phyloP scores from a whole-genome alignment of 2,888 invertebrate species.

The Geophilus truncorum region DNA sequence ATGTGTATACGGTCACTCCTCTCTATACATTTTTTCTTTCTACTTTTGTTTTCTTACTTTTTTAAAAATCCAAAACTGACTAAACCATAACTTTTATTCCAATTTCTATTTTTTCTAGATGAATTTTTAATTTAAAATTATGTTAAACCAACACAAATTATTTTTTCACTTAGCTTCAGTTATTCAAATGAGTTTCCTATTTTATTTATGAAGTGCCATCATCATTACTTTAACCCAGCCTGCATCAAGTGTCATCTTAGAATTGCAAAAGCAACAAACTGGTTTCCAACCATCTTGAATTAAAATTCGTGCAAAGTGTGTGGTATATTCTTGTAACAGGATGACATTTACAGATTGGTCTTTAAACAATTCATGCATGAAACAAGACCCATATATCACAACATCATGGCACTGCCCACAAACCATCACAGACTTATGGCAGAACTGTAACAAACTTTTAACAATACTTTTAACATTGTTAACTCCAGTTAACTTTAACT shows the following conservation, averaged over 20 bases:
- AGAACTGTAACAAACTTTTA: too few species aligned
- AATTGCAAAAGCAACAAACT: constrained; percentile 3
- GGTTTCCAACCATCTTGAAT: not conserved
- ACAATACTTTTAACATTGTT: too few species aligned
- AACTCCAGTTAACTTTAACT: too few species aligned
- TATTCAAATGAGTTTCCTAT: not conserved
- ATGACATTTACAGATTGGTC: not conserved
- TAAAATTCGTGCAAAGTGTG: not conserved
- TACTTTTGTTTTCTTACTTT: not conserved
- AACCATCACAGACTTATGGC: too few species aligned
- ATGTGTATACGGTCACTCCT: not conserved
- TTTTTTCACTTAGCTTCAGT: not conserved
- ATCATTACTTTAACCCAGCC: constrained; percentile 5
- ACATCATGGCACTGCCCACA: too few species aligned
- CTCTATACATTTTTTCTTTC: not conserved
- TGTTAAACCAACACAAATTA: too few species aligned
- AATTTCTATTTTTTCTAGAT: too few species aligned
- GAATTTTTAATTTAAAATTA: too few species aligned
- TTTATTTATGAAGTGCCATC: constrained; percentile 20
- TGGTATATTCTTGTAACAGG: not conserved
- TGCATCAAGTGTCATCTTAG: constrained; percentile 16
- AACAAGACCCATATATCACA: not conserved
- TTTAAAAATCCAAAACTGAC: not conserved
- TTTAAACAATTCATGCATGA: not conserved
- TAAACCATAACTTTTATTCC: not conserved